phyloP scores from a whole-genome alignment of 2,113 vertebrate species.

The Pseudonaja textilis region DNA sequence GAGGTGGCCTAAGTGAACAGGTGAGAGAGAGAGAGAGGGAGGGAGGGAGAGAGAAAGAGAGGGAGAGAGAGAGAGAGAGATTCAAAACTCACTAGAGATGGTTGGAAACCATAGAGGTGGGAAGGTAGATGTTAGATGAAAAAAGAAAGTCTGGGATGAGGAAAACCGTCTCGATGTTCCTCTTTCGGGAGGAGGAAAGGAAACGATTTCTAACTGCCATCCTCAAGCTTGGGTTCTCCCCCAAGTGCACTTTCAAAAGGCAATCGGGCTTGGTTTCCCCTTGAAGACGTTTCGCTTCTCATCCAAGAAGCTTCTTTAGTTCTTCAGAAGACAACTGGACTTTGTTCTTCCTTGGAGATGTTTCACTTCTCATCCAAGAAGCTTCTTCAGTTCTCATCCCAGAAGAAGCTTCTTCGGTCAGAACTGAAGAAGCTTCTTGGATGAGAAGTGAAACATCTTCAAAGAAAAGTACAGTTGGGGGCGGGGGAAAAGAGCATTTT shows the following conservation, averaged over 20 bases:
- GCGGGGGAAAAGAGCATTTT: fast-evolving
- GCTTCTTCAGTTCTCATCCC: neutral
- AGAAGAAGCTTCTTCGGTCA: neutral
- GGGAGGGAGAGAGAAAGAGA: too few relatives aligned
- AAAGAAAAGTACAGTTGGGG: too few relatives aligned
- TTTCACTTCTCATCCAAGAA: too few relatives aligned
- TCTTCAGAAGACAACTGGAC: too few relatives aligned
- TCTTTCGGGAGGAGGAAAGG: neutral
- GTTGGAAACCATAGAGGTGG: neutral
- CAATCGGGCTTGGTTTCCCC: too few relatives aligned
- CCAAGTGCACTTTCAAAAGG: too few relatives aligned
- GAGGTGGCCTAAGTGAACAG: neutral
- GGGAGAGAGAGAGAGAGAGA: too few relatives aligned
- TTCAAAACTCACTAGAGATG: neutral
- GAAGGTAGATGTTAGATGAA: neutral
- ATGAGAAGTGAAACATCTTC: too few relatives aligned
- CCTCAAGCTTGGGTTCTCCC: neutral
- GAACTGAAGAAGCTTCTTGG: too few relatives aligned
- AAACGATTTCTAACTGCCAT: neutral
- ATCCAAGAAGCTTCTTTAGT: neutral
- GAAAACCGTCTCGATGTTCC: neutral
- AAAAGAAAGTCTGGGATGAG: neutral
- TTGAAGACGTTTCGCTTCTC: too few relatives aligned
- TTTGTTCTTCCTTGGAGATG: too few relatives aligned
- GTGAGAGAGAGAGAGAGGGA: neutral